phyloP scores from a whole-genome alignment of 37 sponge, comb jelly and placozoan genomes.

The Haliclona indistincta region DNA sequence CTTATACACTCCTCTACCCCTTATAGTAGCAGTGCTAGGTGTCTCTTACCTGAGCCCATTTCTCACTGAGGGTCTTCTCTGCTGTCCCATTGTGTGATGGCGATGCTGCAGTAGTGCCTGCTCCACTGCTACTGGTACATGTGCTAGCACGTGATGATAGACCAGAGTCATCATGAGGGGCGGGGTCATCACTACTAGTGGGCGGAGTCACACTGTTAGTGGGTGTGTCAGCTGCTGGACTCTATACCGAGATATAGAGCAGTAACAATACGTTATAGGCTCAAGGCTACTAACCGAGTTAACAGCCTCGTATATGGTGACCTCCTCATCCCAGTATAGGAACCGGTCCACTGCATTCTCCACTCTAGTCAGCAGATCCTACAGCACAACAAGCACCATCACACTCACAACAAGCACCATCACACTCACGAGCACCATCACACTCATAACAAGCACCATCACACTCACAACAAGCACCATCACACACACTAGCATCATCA shows the following conservation, averaged over 20 bases:
- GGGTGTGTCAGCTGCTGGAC: constrained; percentile 13
- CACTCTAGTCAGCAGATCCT: constrained; percentile 73
- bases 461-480: no score
- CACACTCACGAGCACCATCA: no score
- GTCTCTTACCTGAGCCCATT: constrained; percentile 75
- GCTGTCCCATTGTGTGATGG: not conserved
- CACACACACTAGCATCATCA: no score
- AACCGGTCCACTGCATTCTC: constrained; percentile 81
- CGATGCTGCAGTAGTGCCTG: not conserved
- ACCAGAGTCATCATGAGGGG: constrained; percentile 65
- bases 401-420: no score
- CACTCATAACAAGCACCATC: no score
- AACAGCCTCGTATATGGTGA: constrained; percentile 69
- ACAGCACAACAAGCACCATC: not conserved
- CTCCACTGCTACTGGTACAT: constrained; percentile 22
- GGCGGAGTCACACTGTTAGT: not conserved
- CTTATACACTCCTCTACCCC: no score
- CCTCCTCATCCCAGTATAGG: constrained; percentile 91
- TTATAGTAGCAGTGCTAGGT: no score
- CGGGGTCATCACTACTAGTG: no score
- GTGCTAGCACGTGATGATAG: constrained; percentile 56
- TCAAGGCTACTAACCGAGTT: constrained; percentile 26
- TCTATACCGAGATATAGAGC: not conserved
- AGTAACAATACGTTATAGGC: not conserved
- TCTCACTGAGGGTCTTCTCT: constrained; percentile 55